A percentile compares a stretch with the other conserved stretches of the same genome.
Evolutionary conservation across 2,888 invertebrate species (phyloP).

Genomic region (Criorhina ranunculi): DNA sequence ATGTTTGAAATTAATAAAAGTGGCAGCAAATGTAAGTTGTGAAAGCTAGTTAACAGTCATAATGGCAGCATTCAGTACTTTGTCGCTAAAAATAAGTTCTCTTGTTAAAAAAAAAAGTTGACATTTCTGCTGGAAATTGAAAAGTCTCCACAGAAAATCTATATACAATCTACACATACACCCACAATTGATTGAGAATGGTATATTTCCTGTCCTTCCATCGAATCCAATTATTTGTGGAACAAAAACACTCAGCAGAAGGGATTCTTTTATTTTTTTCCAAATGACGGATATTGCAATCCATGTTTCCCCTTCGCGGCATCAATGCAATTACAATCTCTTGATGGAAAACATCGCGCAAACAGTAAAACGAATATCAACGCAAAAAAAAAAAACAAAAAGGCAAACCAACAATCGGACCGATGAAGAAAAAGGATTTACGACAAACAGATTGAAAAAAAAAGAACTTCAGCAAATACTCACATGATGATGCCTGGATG

Average conservation of each 20-base stretch:
- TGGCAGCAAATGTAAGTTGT: no score
- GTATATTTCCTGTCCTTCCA: slow-evolving; percentile 48
- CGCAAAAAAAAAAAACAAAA: slow-evolving; percentile 43
- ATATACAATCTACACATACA: no score
- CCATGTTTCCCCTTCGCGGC: slow-evolving; percentile 61
- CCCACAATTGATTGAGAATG: slow-evolving; percentile 45
- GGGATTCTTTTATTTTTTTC: slow-evolving; percentile 10
- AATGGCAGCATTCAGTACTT: not conserved
- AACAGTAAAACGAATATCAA: slow-evolving; percentile 64
- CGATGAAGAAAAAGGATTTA: slow-evolving; percentile 56
- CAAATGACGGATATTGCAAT: slow-evolving; percentile 70
- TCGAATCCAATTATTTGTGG: slow-evolving; percentile 54
- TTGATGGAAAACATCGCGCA: slow-evolving; percentile 58
- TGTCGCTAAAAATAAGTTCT: slow-evolving; percentile 3
- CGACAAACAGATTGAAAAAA: slow-evolving; percentile 49
- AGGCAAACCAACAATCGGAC: slow-evolving; percentile 49
- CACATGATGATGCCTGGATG: slow-evolving; percentile 84
- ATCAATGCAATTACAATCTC: slow-evolving; percentile 72
- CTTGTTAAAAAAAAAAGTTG: slow-evolving; percentile 18
- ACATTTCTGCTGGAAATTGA: not conserved
- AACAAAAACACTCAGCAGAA: slow-evolving; percentile 44
- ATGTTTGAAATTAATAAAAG: no score
- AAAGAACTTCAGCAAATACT: slow-evolving; percentile 78
- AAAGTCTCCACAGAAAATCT: slow-evolving; percentile 16
- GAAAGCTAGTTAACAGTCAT: no score